Percentiles rank a stretch among this genome's conserved stretches.
Conservation (phyloP, 2,888 invertebrate genomes). For the Agonopterix alstromeriana region DNA sequence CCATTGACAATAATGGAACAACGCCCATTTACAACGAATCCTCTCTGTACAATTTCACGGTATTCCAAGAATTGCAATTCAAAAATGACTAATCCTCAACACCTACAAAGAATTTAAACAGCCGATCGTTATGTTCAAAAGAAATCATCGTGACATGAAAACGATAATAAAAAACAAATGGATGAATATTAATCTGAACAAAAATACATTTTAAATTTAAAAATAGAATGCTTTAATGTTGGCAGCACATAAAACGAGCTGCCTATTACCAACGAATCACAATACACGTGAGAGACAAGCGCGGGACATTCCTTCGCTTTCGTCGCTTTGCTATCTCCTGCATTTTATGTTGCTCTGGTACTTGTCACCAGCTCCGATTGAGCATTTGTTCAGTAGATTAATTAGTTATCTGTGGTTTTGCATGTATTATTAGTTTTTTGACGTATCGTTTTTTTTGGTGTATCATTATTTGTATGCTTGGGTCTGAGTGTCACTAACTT, state of each 20-base stretch:
- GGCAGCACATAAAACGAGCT: no score
- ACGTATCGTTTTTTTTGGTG: no score
- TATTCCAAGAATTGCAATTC: conserved; percentile 46
- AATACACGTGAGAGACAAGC: conserved; percentile 13
- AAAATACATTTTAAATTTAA: background rate
- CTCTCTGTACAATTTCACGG: conserved; percentile 47
- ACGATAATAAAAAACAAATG: background rate
- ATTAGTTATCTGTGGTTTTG: conserved; percentile 9
- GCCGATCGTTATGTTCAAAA: background rate
- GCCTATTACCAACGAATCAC: background rate
- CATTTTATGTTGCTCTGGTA: conserved; percentile 55
- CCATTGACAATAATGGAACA: conserved; percentile 44
- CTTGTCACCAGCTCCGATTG: conserved; percentile 67
- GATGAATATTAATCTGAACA: background rate
- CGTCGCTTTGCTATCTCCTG: conserved; percentile 35
- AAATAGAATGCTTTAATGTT: no score
- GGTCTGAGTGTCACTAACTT: no score
- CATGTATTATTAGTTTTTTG: background rate
- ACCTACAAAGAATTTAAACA: background rate
- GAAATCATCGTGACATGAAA: background rate
- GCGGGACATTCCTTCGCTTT: conserved; percentile 38
- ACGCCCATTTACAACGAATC: conserved; percentile 58
- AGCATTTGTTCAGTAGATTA: conserved; percentile 40
- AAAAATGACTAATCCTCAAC: conserved; percentile 21
- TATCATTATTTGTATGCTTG: no score